A percentile compares a stretch with the other conserved stretches of the same genome.
These are phyloP conservation scores for Antennarius maculatus DNA, from an alignment of 2,797 vertebrate genomes.

Conservation along the genomic window DNA sequence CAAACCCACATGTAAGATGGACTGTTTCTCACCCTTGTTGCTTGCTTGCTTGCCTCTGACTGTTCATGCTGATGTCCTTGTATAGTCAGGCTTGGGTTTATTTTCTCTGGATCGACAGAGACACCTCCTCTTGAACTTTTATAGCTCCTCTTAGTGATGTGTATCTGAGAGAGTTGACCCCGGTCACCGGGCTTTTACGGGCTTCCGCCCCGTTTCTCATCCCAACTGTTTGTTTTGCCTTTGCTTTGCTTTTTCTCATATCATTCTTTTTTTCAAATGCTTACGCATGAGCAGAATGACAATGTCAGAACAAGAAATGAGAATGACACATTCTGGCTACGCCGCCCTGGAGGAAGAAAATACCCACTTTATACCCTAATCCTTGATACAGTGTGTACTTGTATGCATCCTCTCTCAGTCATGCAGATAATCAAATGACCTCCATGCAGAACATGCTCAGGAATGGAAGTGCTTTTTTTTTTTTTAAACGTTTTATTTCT, in stretches of 20 bases:
- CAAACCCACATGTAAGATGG: constrained; percentile 58
- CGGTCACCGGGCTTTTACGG: constrained; percentile 76
- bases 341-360: not conserved
- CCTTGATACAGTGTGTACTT: constrained; percentile 1
- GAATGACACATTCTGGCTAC: constrained; percentile 9
- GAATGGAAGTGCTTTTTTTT: constrained; percentile 1
- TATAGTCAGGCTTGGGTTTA: constrained; percentile 79
- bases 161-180: constrained; percentile 81
- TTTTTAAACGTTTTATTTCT: not conserved
- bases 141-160: constrained; percentile 80
- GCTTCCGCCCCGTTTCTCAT: constrained; percentile 79
- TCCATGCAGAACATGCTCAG: not conserved
- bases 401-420: not conserved
- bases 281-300: constrained; percentile 65
- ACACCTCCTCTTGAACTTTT: constrained; percentile 84
- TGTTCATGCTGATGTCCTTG: constrained; percentile 78
- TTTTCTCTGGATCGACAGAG: constrained; percentile 80
- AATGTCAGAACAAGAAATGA: constrained; percentile 42
- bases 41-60: constrained; percentile 75
- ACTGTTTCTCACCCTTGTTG: constrained; percentile 70
- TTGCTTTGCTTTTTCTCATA: constrained; percentile 59
- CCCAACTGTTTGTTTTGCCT: constrained; percentile 74
- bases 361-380: not conserved
- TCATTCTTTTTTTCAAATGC: constrained; percentile 70
- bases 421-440: constrained; percentile 11